Evolutionary conservation across 2,113 vertebrate species (phyloP).

Genomic region (Columbina picui): DNA sequence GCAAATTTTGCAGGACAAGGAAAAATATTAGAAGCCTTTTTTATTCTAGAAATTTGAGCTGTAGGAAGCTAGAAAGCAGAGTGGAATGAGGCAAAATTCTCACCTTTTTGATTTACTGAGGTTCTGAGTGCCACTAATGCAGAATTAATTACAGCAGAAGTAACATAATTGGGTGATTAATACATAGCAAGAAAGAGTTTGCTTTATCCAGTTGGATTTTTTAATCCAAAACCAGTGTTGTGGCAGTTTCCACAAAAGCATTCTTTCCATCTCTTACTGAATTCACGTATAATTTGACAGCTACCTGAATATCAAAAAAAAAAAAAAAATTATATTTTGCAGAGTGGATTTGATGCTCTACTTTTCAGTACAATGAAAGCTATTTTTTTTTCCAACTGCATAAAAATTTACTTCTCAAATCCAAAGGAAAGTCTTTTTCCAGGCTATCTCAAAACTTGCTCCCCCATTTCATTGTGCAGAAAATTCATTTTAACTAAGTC

Average conservation of each 20-base stretch:
- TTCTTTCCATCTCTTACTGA: neutral
- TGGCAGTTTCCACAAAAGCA: neutral
- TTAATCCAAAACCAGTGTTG: neutral
- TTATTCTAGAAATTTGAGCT: neutral
- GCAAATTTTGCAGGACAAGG: conserved; percentile 1
- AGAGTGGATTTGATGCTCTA: neutral
- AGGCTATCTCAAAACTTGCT: neutral
- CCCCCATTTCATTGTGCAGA: neutral
- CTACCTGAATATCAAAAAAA: neutral
- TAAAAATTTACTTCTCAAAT: neutral
- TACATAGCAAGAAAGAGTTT: neutral
- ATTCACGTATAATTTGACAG: neutral
- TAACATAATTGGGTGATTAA: neutral
- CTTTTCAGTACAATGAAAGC: neutral
- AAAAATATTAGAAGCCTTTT: conserved; percentile 4
- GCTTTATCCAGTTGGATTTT: neutral
- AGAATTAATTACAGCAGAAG: conserved; percentile 33
- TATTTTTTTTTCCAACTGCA: neutral
- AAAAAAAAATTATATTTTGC: neutral
- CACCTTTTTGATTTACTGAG: conserved; percentile 22
- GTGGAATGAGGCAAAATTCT: neutral
- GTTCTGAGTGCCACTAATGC: neutral
- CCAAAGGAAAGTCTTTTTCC: neutral
- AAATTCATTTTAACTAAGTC: neutral
- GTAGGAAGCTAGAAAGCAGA: neutral